Base-by-base conservation (phyloP, 2,113 vertebrate species). In the Malurus cyaneus region DNA sequence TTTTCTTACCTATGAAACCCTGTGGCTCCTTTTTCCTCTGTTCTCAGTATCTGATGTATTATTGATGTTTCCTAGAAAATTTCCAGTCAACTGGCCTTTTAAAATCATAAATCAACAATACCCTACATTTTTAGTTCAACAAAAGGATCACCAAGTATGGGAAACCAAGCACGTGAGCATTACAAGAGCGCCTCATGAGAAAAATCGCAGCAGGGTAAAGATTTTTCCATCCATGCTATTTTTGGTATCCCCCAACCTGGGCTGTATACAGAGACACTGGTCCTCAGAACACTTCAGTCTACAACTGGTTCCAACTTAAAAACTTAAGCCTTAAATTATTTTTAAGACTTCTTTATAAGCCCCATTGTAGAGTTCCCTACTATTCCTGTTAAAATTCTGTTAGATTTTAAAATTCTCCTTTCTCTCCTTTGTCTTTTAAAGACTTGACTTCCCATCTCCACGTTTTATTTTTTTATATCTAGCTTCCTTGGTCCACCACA, bases 171-270 rank as follows among this genome's bases (percentile, higher is more conserved):
- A 93, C 4, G 8, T 93, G 94, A 73, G 47, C 49, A 15, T 46
- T 36, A 41, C 28, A 53, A 46, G 32, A 84, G 28, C 12, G 34
- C 41, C 32, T 36, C 36, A 26, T 96, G 94, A 93, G 94, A 96
- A 94, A 89, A 90, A 64, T 26, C 32, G 72, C 95, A 97, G 65
- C 65, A 94, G 81, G 79, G 41, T 71, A 36, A 65, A 64, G 78
- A 74, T 88, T 91, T 95, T 86, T 92, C 60, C 64, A 86, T 26
- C 17, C 29, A 11, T 49, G 21, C 60, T 88, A 67, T 88, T 92
- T 96, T 80, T 86, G 34, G 41, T 76, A 62, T 89, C 11, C 20
- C 21, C 18, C 62, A 85, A 6, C 71, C 70, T 86, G 34, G 52
- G 42, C 39, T 32, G 24, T n/a, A 13, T 13, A 66, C 39, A 92